Percentiles rank a stretch among this genome's conserved stretches.
Evolutionary conservation across 2,113 vertebrate species (phyloP).

Genomic region (Chaetodon auriga): DNA sequence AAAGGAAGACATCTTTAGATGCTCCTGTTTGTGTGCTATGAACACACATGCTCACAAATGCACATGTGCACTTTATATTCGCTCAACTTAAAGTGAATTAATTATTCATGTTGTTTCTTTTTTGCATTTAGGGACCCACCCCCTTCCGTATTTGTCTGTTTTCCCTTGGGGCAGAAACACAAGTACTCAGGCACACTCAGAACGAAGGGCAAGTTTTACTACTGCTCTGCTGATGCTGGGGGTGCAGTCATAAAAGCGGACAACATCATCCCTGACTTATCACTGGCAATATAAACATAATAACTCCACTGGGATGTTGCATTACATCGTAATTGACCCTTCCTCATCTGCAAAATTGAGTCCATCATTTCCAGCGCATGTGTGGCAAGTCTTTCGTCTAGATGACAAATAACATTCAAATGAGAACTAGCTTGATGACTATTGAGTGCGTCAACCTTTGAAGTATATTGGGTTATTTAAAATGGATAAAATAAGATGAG

Average conservation of each 20-base stretch:
- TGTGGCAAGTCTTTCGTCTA: conserved; percentile 54
- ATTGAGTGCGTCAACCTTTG: too few species aligned
- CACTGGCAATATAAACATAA: conserved; percentile 73
- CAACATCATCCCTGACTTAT: conserved; percentile 72
- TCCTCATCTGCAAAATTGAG: conserved; percentile 73
- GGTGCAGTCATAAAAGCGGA: conserved; percentile 68
- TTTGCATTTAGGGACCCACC: conserved; percentile 44
- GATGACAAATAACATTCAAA: conserved; percentile 59
- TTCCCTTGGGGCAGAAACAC: neutral
- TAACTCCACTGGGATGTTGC: conserved; percentile 68
- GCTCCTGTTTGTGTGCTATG: conserved; percentile 9
- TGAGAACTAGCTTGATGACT: conserved; percentile 15
- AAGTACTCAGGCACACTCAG: neutral
- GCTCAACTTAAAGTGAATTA: conserved; percentile 38
- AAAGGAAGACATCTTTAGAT: conserved; percentile 9
- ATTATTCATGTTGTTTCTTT: conserved; percentile 54
- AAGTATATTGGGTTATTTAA: too few species aligned
- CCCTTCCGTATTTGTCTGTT: conserved; percentile 32
- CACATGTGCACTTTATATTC: conserved; percentile 15
- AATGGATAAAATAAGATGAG: too few species aligned
- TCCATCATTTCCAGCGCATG: conserved; percentile 62
- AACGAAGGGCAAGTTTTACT: conserved; percentile 56
- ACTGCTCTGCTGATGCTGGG: conserved; percentile 43
- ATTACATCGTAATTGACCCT: conserved; percentile 77
- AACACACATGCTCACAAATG: conserved; percentile 1